These are phyloP conservation scores for Spinus olivaceus DNA, from an alignment of 2,797 vertebrate species.

Conservation along the genomic window DNA sequence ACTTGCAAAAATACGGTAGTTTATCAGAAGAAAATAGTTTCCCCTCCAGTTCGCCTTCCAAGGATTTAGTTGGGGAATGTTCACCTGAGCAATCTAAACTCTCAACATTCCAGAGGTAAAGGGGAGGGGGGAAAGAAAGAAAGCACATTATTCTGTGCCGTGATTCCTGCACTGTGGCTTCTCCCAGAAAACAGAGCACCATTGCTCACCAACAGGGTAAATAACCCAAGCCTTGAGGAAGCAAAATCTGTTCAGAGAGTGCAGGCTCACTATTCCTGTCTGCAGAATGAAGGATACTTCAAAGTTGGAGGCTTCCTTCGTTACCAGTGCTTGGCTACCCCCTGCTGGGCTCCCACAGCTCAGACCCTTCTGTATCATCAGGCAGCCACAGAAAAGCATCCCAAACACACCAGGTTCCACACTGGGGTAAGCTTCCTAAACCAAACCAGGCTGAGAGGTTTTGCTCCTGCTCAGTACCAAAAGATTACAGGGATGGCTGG, in stretches of 20 bases:
- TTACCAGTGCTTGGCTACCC: slow-evolving; percentile 90
- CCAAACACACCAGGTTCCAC: background rate
- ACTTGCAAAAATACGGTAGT: slow-evolving; percentile 7
- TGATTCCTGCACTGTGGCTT: background rate
- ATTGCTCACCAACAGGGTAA: background rate
- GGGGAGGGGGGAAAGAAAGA: no score
- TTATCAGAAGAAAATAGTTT: background rate
- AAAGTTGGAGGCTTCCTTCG: slow-evolving; percentile 47
- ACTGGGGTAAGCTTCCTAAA: background rate
- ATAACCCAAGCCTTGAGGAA: background rate
- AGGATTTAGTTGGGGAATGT: background rate
- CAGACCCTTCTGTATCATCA: slow-evolving; percentile 2
- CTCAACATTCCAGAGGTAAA: background rate
- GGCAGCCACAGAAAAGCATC: background rate
- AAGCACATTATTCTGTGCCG: background rate
- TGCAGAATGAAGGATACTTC: background rate
- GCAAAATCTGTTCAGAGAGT: background rate
- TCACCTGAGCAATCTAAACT: slow-evolving; percentile 31
- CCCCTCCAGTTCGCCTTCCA: background rate
- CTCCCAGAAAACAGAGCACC: background rate
- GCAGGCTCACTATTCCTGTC: background rate
- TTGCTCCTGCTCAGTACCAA: background rate
- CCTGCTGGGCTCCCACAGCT: slow-evolving; percentile 85
- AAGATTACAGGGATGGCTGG: background rate
- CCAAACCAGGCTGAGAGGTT: background rate